Evolutionary conservation across 2,888 invertebrate species (phyloP), one percentile per base, ranked within the genome.

Genomic region (Elysia crispata): DNA sequence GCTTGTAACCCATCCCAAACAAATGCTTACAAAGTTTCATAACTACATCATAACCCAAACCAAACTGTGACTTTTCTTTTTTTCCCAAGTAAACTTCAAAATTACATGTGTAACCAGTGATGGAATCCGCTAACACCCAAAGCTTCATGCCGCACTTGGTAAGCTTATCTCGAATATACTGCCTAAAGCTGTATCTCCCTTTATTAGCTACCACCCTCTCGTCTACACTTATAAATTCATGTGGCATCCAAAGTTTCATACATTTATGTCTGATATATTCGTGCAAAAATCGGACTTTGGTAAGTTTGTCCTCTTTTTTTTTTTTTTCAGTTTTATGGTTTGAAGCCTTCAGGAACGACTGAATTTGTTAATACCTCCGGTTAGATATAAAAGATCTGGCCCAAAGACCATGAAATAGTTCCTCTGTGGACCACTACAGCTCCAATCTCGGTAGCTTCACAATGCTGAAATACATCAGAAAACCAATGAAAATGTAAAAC

Each of bases 111-210:
- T 70, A 28, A 3, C 70, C 70, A 6, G 3, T 70, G n/a, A 41
- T 31, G n/a, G 70, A 70, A 70, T 70, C 70, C n/a, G 70, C 49
- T 33, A 70, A 20, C 13, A 70, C 70, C 70, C 70, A 41, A 23
- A 70, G 18, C 41, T 70, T 70, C 70, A 60, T 60, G n/a, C 15
- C 60, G 8, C 60, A 60, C 23, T 60, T 60, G 23, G 60, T n/a
- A 23, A 6, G 25, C 30, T 60, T 60, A 60, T 60, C 33, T n/a
- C 25, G 28, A 5, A 70, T 41, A 20, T n/a, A 41, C 3, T 70
- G 33, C 70, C 70, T 70, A 20, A 70, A 70, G n/a, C 70, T 70
- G 28, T 41, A 70, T 20, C 70, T 70, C 70, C 70, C 70, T 23
- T 70, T 70, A 41, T 70, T 70, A 6, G 31, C 33, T 11, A 70